Percentiles rank a stretch among this genome's conserved stretches.
Evolutionary conservation across 2,113 vertebrate genomes (phyloP).

Genomic region (Rutilus rutilus): DNA sequence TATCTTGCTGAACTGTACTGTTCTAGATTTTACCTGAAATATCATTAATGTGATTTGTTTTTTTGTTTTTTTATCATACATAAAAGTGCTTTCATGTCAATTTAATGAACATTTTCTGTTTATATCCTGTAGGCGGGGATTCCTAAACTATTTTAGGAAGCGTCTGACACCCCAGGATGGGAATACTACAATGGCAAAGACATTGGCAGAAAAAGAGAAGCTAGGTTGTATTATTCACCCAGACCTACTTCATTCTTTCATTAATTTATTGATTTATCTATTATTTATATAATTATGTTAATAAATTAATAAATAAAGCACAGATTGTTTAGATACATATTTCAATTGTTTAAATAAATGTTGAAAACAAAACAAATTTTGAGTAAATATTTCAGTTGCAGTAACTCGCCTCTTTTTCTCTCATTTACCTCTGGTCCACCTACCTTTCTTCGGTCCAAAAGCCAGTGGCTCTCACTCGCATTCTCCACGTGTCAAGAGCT

Average conservation of each 20-base stretch:
- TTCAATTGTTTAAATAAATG: too few species aligned
- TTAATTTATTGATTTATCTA: too few species aligned
- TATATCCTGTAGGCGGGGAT: constrained; percentile 59
- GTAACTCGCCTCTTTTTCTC: not conserved
- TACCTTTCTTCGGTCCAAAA: constrained; percentile 39
- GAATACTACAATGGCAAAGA: constrained; percentile 38
- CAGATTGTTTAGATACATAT: not conserved
- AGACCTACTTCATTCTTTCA: not conserved
- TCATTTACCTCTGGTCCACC: not conserved
- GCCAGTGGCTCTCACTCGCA: constrained; percentile 57
- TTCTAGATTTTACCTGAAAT: not conserved
- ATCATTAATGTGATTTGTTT: not conserved
- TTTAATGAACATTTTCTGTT: not conserved
- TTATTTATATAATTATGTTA: too few species aligned
- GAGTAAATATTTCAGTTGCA: not conserved
- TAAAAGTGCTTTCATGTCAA: not conserved
- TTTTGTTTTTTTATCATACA: not conserved
- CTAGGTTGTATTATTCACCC: constrained; percentile 32
- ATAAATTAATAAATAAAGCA: too few species aligned
- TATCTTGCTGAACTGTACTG: not conserved
- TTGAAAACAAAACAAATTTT: too few species aligned
- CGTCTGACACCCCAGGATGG: constrained; percentile 54
- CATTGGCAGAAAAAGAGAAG: constrained; percentile 57
- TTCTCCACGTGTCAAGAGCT: constrained; percentile 54
- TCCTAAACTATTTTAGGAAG: constrained; percentile 66